Base-by-base conservation (phyloP, 2,797 vertebrate genomes). In the Spondyliosoma cantharus region DNA sequence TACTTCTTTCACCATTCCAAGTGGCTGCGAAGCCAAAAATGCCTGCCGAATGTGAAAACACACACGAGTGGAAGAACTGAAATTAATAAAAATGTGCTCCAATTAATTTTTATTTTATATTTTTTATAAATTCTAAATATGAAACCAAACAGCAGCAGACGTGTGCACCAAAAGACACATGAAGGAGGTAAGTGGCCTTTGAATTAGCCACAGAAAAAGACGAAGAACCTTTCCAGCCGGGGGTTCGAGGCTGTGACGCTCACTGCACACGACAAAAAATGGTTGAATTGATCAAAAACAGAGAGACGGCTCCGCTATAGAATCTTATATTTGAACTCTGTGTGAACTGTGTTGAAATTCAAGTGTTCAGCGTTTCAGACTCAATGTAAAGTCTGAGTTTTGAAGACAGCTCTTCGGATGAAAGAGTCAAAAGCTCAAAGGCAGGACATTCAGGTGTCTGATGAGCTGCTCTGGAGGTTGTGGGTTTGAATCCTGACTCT, bases 101-200 rank as follows among this genome's bases (percentile, higher is more conserved):
- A 68, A 52, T 59, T 3, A 42, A 59, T 29, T 3, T 32, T 32
- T 3, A 6, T 32, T 32, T 32, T 27, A n/a, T n/a, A n/a, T 27
- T 27, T 27, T 27, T 27, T 32, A 50, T 24, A 11, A 49, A 4
- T 5, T 24, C 16, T 9, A 43, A 67, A 45, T 25, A 49, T 22
- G 42, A 27, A 22, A 45, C 22, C 22, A 24, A 32, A 59, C 37
- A 20, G 66, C 20, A 60, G 11, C 59, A 71, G 32, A 37, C 58
- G 24, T 45, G 68, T 58, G 52, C 46, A 74, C 46, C 3, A 45
- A 81, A 71, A 49, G 8, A 71, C 37, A 74, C 45, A 0, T 37
- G 75, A 71, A 54, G 8, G 59, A 58, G 50, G 7, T 7, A 54
- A 4, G 9, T 6, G 66, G 16, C 54, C 43, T 59, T 7, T 22